phyloP scores from a whole-genome alignment of 2,113 vertebrate genomes.

The Sciurus niger region DNA sequence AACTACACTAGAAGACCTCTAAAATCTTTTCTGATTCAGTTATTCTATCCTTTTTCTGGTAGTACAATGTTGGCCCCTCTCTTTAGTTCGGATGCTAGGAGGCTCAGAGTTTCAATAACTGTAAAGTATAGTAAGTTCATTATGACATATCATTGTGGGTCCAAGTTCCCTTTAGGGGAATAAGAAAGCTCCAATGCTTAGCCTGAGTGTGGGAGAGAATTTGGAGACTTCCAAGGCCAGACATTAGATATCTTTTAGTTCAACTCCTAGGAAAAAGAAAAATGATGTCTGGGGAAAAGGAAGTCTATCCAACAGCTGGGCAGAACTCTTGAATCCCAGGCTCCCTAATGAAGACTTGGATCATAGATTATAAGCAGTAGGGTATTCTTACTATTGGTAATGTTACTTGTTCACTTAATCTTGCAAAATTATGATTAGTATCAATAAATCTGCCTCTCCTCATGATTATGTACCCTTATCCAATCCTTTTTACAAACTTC shows the following conservation, averaged over 20 bases:
- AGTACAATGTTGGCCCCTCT: accelerated
- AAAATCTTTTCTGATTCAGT: no score
- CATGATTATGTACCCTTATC: background rate
- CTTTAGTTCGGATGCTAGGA: background rate
- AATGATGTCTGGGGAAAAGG: background rate
- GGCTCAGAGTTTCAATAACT: background rate
- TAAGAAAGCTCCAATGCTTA: background rate
- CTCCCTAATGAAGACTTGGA: background rate
- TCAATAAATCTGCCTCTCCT: background rate
- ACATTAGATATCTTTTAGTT: background rate
- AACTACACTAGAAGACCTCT: background rate
- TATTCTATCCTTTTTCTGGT: background rate
- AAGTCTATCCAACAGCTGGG: background rate
- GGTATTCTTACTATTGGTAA: no score
- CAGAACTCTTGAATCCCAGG: background rate
- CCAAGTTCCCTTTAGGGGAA: background rate
- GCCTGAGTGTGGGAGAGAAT: accelerated
- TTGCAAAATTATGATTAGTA: background rate
- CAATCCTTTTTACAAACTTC: background rate
- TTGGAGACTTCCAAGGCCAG: background rate
- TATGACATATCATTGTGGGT: accelerated
- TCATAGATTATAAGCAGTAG: background rate
- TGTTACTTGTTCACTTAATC: background rate
- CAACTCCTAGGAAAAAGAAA: background rate
- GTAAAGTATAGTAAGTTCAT: background rate